These are phyloP conservation scores for Melitaea cinxia DNA, from an alignment of 1,140 invertebrate species.

Conservation along the genomic window DNA sequence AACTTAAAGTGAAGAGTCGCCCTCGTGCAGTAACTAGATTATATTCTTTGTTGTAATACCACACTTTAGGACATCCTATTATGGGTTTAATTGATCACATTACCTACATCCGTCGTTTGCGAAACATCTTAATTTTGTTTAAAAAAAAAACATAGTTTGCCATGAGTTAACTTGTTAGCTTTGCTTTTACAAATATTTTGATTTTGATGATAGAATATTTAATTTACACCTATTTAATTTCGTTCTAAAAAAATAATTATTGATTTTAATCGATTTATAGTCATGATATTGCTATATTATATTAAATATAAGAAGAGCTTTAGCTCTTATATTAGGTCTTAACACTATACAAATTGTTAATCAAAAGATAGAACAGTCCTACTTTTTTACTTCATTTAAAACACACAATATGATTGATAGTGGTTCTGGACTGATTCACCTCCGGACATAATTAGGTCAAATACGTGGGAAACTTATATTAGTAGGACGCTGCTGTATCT, in stretches of 20 bases:
- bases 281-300: too few relatives aligned
- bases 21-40: constrained; percentile 30
- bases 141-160: too few relatives aligned
- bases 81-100: too few relatives aligned
- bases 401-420: constrained; percentile 12
- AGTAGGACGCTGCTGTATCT: neutral
- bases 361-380: neutral
- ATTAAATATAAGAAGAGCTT: too few relatives aligned
- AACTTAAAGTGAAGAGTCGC: constrained; percentile 48
- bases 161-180: too few relatives aligned
- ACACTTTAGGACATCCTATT: constrained; percentile 42
- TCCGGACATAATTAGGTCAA: constrained; percentile 20
- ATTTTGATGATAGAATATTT: too few relatives aligned
- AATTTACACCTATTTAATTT: too few relatives aligned
- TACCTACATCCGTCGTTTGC: constrained; percentile 36
- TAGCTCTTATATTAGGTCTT: too few relatives aligned
- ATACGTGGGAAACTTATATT: constrained; percentile 9
- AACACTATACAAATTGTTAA: too few relatives aligned
- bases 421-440: constrained; percentile 23
- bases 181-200: too few relatives aligned
- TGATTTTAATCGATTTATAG: too few relatives aligned
- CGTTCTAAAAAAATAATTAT: too few relatives aligned
- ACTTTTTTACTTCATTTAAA: neutral
- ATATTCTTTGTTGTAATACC: constrained; percentile 37
- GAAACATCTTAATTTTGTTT: constrained; percentile 21